Evolutionary conservation across 23 tunicate genomes (phyloP).

Genomic region (Aplidium turbinatum): DNA sequence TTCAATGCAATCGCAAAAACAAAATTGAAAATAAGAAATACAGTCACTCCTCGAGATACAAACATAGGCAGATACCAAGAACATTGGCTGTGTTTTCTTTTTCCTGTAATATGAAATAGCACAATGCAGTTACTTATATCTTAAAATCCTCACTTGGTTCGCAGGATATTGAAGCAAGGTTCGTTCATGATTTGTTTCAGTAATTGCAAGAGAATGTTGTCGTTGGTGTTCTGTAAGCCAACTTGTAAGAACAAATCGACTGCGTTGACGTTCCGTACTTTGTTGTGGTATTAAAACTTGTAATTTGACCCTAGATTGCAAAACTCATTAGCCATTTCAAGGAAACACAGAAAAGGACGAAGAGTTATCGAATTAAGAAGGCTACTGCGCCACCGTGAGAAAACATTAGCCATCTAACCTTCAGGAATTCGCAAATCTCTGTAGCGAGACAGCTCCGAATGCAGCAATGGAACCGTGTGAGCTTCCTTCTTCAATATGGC

Average conservation of each 20-base stretch:
- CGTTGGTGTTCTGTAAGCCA: constrained; percentile 54
- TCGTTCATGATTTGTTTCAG: constrained; percentile 64
- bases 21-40: no score
- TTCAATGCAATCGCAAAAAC: no score
- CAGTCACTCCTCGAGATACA: no score
- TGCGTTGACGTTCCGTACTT: constrained; percentile 60
- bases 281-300: constrained; percentile 48
- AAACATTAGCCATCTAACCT: no score
- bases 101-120: no score
- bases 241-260: constrained; percentile 60
- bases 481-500: constrained; percentile 42
- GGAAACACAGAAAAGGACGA: no score
- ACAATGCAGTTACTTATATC: no score
- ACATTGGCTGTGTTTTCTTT: no score
- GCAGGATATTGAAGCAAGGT: constrained; percentile 73
- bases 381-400: no score
- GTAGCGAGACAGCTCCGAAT: constrained; percentile 11
- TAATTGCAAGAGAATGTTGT: constrained; percentile 38
- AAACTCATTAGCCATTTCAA: no score
- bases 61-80: no score
- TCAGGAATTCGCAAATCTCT: constrained; percentile 49
- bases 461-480: constrained; percentile 2
- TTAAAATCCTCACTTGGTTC: constrained; percentile 91
- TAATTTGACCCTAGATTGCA: constrained; percentile 42
- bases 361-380: no score